Conservation (phyloP, 2,113 vertebrate species). For the Octodon degus region DNA sequence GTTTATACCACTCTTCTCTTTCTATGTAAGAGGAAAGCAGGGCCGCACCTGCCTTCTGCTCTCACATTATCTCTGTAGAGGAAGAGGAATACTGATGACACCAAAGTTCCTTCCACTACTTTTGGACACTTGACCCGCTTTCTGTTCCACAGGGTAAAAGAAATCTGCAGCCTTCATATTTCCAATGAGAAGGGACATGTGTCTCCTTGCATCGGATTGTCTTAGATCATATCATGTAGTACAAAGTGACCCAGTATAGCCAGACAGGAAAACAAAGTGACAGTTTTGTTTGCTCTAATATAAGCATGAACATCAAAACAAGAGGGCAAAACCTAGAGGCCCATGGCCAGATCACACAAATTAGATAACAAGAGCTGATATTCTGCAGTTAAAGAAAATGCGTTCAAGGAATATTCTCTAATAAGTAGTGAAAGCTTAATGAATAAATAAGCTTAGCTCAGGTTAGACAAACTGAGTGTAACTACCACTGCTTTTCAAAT, state of each 20-base stretch:
- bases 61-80: neutral
- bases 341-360: neutral
- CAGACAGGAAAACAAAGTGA: slow-evolving; percentile 86
- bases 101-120: slow-evolving; percentile 81
- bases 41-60: neutral
- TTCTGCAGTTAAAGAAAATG: slow-evolving; percentile 51
- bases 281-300: slow-evolving; percentile 74
- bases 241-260: slow-evolving; percentile 83
- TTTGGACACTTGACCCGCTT: slow-evolving; percentile 86
- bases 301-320: slow-evolving; percentile 54
- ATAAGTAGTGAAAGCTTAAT: slow-evolving; percentile 41
- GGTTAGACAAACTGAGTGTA: slow-evolving; percentile 75
- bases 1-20: neutral
- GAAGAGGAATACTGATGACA: slow-evolving; percentile 64
- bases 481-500: slow-evolving; percentile 59
- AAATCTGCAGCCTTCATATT: slow-evolving; percentile 83
- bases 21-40: neutral
- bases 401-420: slow-evolving; percentile 27
- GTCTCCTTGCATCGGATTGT: slow-evolving; percentile 88
- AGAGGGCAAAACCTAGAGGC: slow-evolving; percentile 48
- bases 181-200: slow-evolving; percentile 90
- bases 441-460: slow-evolving; percentile 38
- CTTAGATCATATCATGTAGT: slow-evolving; percentile 86
- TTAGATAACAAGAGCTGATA: slow-evolving; percentile 62
- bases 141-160: slow-evolving; percentile 86